Base-by-base conservation (phyloP, 2,113 vertebrate species). In the Acrocephalus arundinaceus region DNA sequence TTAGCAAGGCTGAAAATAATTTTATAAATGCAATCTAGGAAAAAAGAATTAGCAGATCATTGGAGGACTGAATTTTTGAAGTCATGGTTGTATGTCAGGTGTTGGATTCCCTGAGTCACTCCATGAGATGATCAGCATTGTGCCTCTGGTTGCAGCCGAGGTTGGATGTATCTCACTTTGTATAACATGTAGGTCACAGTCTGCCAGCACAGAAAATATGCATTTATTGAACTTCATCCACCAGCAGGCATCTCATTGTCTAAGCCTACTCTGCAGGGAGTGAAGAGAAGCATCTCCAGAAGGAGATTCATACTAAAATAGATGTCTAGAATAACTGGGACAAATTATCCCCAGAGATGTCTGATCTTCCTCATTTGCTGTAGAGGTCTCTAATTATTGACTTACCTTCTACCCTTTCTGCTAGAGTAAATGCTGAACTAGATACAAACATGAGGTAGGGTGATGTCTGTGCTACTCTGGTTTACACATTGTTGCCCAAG, bases 251-350 rank as follows among this genome's bases (percentile, higher is more conserved):
- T 72, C 87, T 72, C 23, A 0, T 76, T 77, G 94, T 92, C 83
- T 91, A 31, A 81, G 31, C 55, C 52, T 54, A 10, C 85, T 88
- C 90, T 83, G 48, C 48, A 74, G 88, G 90, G 88, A 97, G 68
- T 0, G 0, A 65, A 87, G 54, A 54, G 51, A 80, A 62, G 41
- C 67, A 66, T 90, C 79, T 93, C 72, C 46, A 93, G 87, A 73
- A 93, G 67, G 85, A 83, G 25, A 73, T 41, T 62, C 13, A 2
- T 71, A 31, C 43, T 84, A 59, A 95, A 95, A 93, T 80, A 92
- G 30, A 43, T 73, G 51, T 86, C 75, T 88, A 51, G 67, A 88
- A 33, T 92, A 93, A 93, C 18, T 95, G 79, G 94, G 92, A 77
- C 95, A 90, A 88, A 80, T 90, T 68, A 35, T 88, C 58, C 90